These are phyloP conservation scores for Drosophila nr. perissopoda DNA, from an alignment of 2,888 invertebrate genomes.

Conservation along the genomic window DNA sequence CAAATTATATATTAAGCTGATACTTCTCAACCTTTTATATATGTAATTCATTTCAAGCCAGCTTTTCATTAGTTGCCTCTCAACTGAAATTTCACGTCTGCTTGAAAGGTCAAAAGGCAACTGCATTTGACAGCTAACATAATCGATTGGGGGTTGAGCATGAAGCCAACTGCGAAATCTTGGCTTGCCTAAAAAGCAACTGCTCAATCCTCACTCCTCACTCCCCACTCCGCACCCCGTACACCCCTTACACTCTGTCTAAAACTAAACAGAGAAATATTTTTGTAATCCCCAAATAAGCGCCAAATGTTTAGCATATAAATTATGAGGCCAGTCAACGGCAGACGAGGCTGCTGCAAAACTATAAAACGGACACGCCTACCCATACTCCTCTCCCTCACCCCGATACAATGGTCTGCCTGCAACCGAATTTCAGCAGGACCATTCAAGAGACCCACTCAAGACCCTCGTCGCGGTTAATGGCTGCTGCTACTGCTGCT, in stretches of 20 bases:
- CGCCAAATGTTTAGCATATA: slow-evolving; percentile 76
- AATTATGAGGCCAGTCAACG: slow-evolving; percentile 64
- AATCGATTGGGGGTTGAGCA: slow-evolving; percentile 5
- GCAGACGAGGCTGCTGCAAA: slow-evolving; percentile 37
- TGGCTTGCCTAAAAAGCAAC: not conserved
- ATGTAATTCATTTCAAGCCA: not conserved
- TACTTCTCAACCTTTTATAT: not conserved
- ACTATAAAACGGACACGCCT: slow-evolving; percentile 33
- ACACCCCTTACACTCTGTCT: slow-evolving; percentile 23
- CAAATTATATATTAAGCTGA: not conserved
- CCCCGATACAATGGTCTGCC: not conserved
- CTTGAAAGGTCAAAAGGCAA: slow-evolving; percentile 14
- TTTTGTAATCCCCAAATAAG: slow-evolving; percentile 70
- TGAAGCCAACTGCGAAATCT: slow-evolving; percentile 31
- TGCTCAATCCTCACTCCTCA: not conserved
- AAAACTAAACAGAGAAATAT: slow-evolving; percentile 43
- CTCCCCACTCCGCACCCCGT: not conserved
- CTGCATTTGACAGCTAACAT: slow-evolving; percentile 34
- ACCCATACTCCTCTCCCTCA: not conserved
- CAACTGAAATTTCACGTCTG: not conserved
- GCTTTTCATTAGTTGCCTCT: slow-evolving; percentile 5
- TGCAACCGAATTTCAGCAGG: not conserved
- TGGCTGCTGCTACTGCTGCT: slow-evolving; percentile 9
- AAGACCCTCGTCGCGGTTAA: slow-evolving; percentile 30
- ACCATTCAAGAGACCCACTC: slow-evolving; percentile 5